Conservation (phyloP, 2,888 invertebrate genomes). For the Exephanes ischioxanthus region DNA sequence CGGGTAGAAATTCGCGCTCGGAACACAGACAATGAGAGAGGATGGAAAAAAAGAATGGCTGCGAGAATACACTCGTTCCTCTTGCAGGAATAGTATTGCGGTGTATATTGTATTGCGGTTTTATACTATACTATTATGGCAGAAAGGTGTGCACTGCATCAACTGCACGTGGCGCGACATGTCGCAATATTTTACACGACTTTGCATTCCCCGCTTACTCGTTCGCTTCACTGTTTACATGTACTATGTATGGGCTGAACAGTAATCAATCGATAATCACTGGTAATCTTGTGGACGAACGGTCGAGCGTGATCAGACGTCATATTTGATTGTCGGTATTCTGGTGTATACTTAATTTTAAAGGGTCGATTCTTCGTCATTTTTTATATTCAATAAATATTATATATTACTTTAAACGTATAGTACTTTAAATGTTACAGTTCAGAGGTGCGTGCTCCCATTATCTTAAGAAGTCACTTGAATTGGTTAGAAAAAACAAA, state of each 20-base stretch:
- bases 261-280: background rate
- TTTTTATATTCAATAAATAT: too few relatives aligned
- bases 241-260: background rate
- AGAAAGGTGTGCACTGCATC: constrained; percentile 22
- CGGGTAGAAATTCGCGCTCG: constrained; percentile 45
- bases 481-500: too few relatives aligned
- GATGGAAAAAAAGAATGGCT: background rate
- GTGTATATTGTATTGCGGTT: background rate
- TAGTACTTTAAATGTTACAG: too few relatives aligned
- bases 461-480: too few relatives aligned
- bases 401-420: too few relatives aligned
- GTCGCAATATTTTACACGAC: background rate
- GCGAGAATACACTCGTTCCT: constrained; percentile 21
- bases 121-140: constrained; percentile 8
- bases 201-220: background rate
- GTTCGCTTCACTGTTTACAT: background rate
- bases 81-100: constrained; percentile 22
- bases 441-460: too few relatives aligned
- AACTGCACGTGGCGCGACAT: background rate
- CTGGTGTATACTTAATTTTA: too few relatives aligned
- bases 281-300: too few relatives aligned
- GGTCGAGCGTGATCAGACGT: too few relatives aligned
- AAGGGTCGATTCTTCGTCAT: too few relatives aligned
- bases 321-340: too few relatives aligned
- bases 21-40: constrained; percentile 41